Conservation (phyloP, 2,113 vertebrate genomes). For the Athene noctua region DNA sequence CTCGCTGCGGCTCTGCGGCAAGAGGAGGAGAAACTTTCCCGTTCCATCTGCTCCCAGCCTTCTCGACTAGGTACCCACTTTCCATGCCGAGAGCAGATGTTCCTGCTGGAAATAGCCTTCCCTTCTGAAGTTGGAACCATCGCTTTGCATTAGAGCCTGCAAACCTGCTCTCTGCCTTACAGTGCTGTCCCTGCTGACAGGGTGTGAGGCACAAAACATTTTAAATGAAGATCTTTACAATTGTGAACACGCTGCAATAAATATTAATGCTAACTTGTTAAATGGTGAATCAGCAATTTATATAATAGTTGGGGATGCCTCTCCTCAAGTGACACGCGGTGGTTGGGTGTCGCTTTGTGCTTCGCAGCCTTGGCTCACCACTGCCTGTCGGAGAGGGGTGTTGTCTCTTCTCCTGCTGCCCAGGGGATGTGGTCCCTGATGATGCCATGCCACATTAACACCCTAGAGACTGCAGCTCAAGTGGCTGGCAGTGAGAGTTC, state of each 20-base stretch:
- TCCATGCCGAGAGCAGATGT: conserved; percentile 66
- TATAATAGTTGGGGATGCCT: conserved; percentile 50
- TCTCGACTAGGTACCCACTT: neutral
- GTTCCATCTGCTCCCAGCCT: conserved; percentile 63
- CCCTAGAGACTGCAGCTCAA: neutral
- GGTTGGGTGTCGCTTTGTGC: neutral
- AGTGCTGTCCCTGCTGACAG: conserved; percentile 67
- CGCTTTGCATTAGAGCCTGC: conserved; percentile 70
- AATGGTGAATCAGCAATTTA: conserved; percentile 37
- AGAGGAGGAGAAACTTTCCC: conserved; percentile 19
- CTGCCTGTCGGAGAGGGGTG: neutral
- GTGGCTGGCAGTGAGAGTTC: neutral
- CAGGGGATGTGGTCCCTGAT: fast-evolving
- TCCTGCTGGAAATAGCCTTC: conserved; percentile 70
- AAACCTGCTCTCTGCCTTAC: conserved; percentile 64
- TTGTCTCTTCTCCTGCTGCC: neutral
- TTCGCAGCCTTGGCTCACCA: neutral
- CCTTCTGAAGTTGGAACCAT: conserved; percentile 66
- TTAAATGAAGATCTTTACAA: conserved; percentile 68
- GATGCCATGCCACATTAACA: fast-evolving
- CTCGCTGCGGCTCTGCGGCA: neutral
- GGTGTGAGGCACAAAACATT: conserved; percentile 71
- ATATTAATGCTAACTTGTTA: conserved; percentile 68
- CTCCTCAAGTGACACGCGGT: conserved; percentile 15
- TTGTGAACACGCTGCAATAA: conserved; percentile 68